A percentile compares a stretch with the other conserved stretches of the same genome.
phyloP scores from a whole-genome alignment of 2,797 vertebrate species.

The Echiichthys vipera region DNA sequence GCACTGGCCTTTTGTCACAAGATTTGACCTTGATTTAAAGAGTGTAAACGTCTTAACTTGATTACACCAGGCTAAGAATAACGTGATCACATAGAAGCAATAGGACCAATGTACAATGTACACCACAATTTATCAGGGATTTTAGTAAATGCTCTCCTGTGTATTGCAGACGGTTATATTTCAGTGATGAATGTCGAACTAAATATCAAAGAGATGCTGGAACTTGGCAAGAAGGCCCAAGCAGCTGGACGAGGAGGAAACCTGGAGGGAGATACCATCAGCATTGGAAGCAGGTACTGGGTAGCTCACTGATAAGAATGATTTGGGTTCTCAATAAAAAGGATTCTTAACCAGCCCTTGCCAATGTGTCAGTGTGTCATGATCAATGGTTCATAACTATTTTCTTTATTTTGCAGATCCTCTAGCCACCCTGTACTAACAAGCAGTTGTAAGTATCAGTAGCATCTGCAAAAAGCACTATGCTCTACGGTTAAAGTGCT shows the following conservation, averaged over 20 bases:
- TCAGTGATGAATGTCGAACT: slow-evolving; percentile 82
- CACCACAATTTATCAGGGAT: background rate
- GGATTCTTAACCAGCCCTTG: background rate
- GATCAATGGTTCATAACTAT: background rate
- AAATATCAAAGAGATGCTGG: slow-evolving; percentile 83
- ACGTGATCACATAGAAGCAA: background rate
- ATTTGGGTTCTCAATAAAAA: background rate
- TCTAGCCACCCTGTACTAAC: slow-evolving; percentile 77
- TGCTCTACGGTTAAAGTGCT: background rate
- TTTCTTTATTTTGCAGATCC: slow-evolving; percentile 74
- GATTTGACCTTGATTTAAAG: background rate
- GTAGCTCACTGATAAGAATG: background rate
- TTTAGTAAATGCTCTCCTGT: background rate
- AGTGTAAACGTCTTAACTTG: background rate
- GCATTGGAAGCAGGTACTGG: slow-evolving; percentile 82
- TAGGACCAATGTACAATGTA: background rate
- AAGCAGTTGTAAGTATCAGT: slow-evolving; percentile 84
- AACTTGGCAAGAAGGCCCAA: slow-evolving; percentile 82
- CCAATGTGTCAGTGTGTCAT: background rate
- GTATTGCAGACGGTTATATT: slow-evolving; percentile 82
- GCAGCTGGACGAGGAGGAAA: slow-evolving; percentile 72
- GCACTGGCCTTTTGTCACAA: background rate
- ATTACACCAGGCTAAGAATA: background rate
- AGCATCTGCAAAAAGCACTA: background rate
- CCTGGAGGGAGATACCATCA: slow-evolving; percentile 78